Percentiles rank a stretch among this genome's conserved stretches.
These are phyloP conservation scores for Aricia agestis DNA, from an alignment of 1,140 invertebrate genomes.

Conservation along the genomic window DNA sequence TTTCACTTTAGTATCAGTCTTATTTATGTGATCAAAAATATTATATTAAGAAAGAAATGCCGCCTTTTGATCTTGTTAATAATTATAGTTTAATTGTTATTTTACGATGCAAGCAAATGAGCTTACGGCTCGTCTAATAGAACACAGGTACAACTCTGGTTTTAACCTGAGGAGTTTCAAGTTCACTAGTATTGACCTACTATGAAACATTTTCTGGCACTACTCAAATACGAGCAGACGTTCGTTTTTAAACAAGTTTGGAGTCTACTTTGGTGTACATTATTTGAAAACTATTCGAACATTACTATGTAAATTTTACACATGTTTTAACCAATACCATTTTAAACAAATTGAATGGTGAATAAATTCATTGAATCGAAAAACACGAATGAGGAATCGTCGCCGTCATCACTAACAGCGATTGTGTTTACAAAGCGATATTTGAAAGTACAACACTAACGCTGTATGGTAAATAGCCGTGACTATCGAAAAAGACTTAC, in stretches of 20 bases:
- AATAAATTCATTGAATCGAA: slow-evolving; percentile 1
- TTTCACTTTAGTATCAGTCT: not conserved
- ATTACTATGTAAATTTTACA: not conserved
- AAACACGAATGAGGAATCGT: slow-evolving; percentile 6
- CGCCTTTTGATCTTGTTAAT: too few species aligned
- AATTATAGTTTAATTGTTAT: not conserved
- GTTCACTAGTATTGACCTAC: too few species aligned
- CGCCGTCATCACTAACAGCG: not conserved
- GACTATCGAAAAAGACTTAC: too few species aligned
- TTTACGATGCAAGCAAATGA: too few species aligned
- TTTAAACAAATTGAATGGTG: slow-evolving; percentile 3
- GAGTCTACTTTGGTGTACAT: not conserved
- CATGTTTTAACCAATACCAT: not conserved
- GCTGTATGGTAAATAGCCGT: too few species aligned
- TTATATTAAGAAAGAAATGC: not conserved
- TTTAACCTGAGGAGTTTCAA: too few species aligned
- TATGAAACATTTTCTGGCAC: too few species aligned
- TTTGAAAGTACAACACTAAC: not conserved
- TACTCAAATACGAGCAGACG: too few species aligned
- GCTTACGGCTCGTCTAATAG: too few species aligned
- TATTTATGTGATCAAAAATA: not conserved
- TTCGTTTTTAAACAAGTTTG: not conserved
- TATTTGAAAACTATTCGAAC: not conserved
- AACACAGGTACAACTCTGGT: too few species aligned
- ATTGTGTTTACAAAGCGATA: not conserved